Percentiles rank a stretch among this genome's conserved stretches.
These are phyloP conservation scores for Temnothorax curvispinosus DNA, from an alignment of 1,140 invertebrate genomes.

Conservation along the genomic window DNA sequence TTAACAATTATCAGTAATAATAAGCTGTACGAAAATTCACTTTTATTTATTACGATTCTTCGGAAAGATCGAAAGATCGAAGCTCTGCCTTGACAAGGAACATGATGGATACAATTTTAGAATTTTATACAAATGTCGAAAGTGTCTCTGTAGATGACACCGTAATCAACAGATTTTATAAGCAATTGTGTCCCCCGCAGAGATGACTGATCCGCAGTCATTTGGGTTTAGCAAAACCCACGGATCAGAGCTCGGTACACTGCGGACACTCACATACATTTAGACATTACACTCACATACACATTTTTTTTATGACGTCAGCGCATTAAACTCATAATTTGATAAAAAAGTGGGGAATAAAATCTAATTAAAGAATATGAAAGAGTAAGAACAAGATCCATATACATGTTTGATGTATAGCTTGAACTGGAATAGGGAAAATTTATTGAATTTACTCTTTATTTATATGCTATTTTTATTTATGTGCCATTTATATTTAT, in stretches of 20 bases:
- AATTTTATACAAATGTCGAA: background rate
- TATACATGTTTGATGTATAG: background rate
- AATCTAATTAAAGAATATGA: background rate
- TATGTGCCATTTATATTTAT: too few relatives aligned
- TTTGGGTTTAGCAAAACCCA: background rate
- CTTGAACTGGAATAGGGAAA: too few relatives aligned
- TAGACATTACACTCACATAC: too few relatives aligned
- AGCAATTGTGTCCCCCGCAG: background rate
- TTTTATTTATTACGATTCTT: background rate
- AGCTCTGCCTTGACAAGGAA: background rate
- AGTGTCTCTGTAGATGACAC: background rate
- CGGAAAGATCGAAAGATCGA: background rate
- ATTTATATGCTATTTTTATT: too few relatives aligned
- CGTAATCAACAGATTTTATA: background rate
- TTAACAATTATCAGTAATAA: slow-evolving; percentile 19
- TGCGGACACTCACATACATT: background rate
- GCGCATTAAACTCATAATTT: background rate
- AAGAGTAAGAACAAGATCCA: background rate
- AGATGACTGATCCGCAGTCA: too few relatives aligned
- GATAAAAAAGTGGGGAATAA: background rate
- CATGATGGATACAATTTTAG: background rate
- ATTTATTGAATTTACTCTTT: too few relatives aligned
- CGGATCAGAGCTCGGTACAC: background rate
- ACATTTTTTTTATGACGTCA: background rate
- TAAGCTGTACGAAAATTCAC: background rate